phyloP scores from a whole-genome alignment of 2,113 vertebrate species.

The Ceyx margarethae region DNA sequence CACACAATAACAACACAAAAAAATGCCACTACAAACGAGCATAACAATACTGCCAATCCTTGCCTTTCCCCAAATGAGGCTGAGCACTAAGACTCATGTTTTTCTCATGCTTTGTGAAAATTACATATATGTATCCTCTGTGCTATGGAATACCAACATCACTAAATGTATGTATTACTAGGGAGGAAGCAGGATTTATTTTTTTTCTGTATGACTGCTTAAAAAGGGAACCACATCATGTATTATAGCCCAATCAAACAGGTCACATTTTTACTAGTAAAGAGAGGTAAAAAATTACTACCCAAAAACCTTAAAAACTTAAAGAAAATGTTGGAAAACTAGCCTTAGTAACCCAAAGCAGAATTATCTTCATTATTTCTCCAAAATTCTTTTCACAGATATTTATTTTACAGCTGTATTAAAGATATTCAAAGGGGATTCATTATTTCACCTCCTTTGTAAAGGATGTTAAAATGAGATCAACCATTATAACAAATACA shows the following conservation, averaged over 20 bases:
- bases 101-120: not conserved
- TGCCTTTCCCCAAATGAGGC: rapidly evolving
- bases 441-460: not conserved
- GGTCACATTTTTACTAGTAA: not conserved
- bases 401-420: not conserved
- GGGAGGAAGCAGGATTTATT: not conserved
- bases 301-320: not conserved
- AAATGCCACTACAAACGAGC: not conserved
- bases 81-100: not conserved
- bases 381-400: not conserved
- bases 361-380: not conserved
- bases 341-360: not conserved
- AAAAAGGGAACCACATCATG: not conserved
- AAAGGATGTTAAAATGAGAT: not conserved
- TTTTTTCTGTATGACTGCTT: not conserved
- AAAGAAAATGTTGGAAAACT: too few relatives aligned
- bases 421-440: not conserved
- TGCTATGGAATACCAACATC: not conserved
- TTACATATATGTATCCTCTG: not conserved
- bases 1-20: not conserved
- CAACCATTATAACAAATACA: not conserved
- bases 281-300: not conserved
- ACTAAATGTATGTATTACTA: not conserved
- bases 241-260: not conserved
- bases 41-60: not conserved